Evolutionary conservation across 2,888 invertebrate genomes (phyloP).

Genomic region (Cantharis nigra): DNA sequence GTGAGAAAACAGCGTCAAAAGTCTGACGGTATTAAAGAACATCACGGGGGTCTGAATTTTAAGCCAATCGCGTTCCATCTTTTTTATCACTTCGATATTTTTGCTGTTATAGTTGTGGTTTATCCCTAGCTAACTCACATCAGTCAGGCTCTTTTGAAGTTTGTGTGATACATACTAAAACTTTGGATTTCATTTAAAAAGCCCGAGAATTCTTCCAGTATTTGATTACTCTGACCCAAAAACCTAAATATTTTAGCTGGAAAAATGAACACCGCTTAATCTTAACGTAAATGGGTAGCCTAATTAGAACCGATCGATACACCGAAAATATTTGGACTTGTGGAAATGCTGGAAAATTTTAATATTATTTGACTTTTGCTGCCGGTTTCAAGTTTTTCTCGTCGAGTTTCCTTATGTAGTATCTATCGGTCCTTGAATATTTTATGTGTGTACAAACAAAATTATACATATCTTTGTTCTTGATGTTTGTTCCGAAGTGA

Average conservation of each 20-base stretch:
- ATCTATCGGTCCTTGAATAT: not conserved
- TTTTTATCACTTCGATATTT: not conserved
- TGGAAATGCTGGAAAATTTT: not conserved
- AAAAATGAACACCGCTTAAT: not conserved
- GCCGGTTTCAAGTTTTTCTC: not conserved
- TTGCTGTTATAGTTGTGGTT: not conserved
- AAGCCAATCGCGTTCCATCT: not conserved
- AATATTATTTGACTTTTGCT: not conserved
- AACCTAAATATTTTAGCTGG: not conserved
- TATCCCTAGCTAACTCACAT: not conserved
- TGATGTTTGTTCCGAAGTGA: constrained; percentile 9
- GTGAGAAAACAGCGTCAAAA: not conserved
- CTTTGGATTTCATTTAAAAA: not conserved
- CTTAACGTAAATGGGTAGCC: not conserved
- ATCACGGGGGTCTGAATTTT: too few relatives aligned
- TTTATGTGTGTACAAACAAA: not conserved
- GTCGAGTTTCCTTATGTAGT: not conserved
- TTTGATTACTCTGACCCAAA: not conserved
- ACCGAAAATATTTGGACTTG: not conserved
- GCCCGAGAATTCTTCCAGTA: not conserved
- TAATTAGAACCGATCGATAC: not conserved
- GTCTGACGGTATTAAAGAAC: not conserved
- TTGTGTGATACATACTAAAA: not conserved
- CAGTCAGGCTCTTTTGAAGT: not conserved
- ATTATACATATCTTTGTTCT: constrained; percentile 11